A percentile compares a stretch with the other conserved stretches of the same genome.
Conservation (phyloP, 2,888 invertebrate genomes). For the Geophilus truncorum region DNA sequence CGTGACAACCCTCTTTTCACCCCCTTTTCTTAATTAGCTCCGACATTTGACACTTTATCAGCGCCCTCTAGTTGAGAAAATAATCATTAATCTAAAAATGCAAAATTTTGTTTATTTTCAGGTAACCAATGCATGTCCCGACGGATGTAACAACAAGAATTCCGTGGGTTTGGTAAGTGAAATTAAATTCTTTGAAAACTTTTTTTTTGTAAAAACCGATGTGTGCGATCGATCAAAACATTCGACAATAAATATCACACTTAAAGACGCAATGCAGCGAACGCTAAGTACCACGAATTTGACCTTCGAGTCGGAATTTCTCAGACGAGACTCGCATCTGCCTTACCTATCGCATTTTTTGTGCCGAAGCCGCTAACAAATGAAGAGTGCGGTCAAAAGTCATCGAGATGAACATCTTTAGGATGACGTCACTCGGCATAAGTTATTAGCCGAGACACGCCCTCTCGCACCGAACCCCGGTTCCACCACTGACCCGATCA, state of each 20-base stretch:
- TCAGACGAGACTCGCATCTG: background rate
- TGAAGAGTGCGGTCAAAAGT: constrained; percentile 16
- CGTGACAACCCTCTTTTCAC: background rate
- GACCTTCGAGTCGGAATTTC: background rate
- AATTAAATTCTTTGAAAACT: background rate
- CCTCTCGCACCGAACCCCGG: constrained; percentile 2
- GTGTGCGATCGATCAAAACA: background rate
- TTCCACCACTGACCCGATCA: constrained; percentile 20
- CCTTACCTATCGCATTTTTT: background rate
- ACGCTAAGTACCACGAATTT: background rate
- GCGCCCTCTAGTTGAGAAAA: background rate
- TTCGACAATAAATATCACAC: background rate
- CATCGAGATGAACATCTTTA: constrained; percentile 16
- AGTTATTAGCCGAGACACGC: background rate
- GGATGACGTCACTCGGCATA: background rate
- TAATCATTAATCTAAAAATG: background rate
- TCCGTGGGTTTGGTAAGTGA: background rate
- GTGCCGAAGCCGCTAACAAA: background rate
- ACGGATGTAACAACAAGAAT: background rate
- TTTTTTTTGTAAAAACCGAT: too few species aligned
- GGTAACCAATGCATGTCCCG: background rate
- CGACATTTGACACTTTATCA: background rate
- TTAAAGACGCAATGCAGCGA: background rate
- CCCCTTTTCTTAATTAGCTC: background rate
- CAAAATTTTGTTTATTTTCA: background rate